Evolutionary conservation across 2,113 vertebrate species (phyloP), one percentile per base, ranked within the genome.

Genomic region (Periophthalmus modestus): DNA sequence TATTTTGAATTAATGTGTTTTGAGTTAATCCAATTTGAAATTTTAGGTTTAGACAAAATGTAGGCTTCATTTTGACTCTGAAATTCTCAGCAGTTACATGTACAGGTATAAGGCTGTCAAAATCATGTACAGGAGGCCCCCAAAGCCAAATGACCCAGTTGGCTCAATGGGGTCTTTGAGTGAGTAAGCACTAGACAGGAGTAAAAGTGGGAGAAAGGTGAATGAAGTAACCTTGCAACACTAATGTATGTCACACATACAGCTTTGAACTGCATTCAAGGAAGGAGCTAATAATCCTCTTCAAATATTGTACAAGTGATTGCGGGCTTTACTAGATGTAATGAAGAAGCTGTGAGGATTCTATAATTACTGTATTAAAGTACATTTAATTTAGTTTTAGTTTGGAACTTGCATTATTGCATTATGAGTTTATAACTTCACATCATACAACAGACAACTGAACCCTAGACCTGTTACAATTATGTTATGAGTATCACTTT

Each of bases 91-190:
- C 54, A 58, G 11, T 24, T 58, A 1, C 57, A 58, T 58, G 57
- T 58, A 24, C 57, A 58, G 57, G 12, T 4, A 18, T n/a, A 16
- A 34, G 16, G 23, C 39, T 7, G 28, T 72, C 34, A 2, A 5
- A 72, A 69, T 21, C 33, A 46, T 19, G 50, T 2, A 16, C 59
- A 65, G 66, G 24, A 57, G 46, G 46, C 68, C 71, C 52, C 69
- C 33, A 65, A 76, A 71, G 75, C 67, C 7, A 12, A 10, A 1
- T 75, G 77, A 82, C 80, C 77, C 52, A 85, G 21, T 75, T 72
- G 16, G 36, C 50, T 4, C 5, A 85, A 78, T 46, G 58, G 61
- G 73, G 77, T 63, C 1, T 46, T 59, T 59, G 24, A 72, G 52
- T 4, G 59, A 47, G 24, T 14, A 36, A 34, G 61, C 28, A 43